phyloP scores from a whole-genome alignment of 2,113 vertebrate genomes.

The Ptyas mucosa region DNA sequence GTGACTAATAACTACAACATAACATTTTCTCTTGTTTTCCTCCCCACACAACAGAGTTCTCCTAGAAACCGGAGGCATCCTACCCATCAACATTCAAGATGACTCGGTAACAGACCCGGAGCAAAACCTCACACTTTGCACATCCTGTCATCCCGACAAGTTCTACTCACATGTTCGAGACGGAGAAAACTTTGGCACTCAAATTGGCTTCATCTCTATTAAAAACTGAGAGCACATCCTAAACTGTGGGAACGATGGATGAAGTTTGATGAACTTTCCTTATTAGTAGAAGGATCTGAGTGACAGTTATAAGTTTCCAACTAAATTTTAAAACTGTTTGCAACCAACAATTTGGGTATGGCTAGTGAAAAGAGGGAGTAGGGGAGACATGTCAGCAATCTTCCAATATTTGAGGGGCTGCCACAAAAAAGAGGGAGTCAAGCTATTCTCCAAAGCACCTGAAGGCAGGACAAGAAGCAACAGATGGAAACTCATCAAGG shows the following conservation, averaged over 20 bases:
- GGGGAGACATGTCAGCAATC: background rate
- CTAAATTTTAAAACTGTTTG: background rate
- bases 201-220: conserved; percentile 89
- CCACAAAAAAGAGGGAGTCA: background rate
- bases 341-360: background rate
- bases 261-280: background rate
- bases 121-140: conserved; percentile 79
- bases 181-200: conserved; percentile 86
- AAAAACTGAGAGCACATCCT: conserved; percentile 53
- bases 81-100: conserved; percentile 83
- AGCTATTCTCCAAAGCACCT: background rate
- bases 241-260: background rate
- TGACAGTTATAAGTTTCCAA: background rate
- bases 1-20: background rate
- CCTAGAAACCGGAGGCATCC: conserved; percentile 83
- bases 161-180: conserved; percentile 90
- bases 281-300: background rate
- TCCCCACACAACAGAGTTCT: conserved; percentile 73
- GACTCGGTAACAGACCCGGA: conserved; percentile 59
- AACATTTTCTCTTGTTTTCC: conserved; percentile 15
- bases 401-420: background rate
- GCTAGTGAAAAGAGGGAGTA: background rate
- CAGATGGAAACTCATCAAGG: background rate
- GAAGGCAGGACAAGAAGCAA: background rate
- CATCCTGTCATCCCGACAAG: conserved; percentile 80